Evolutionary conservation across 2,797 vertebrate genomes (phyloP).

Genomic region (Fistularia commersonii): DNA sequence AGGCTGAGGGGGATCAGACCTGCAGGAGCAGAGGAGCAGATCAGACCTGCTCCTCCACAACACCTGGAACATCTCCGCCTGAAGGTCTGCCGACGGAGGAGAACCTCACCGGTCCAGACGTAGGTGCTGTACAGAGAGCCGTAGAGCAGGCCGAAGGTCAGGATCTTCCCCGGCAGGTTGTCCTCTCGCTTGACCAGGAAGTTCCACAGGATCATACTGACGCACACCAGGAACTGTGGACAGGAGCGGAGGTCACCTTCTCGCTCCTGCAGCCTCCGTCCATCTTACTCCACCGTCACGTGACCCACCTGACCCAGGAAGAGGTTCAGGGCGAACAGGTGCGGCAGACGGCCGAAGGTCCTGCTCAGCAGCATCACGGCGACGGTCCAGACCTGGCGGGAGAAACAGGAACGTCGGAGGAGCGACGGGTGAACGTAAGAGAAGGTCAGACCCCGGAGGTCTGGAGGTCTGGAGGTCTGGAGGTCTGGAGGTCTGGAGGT

Average conservation of each 20-base stretch:
- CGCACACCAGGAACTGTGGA: constrained; percentile 84
- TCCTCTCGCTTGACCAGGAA: constrained; percentile 83
- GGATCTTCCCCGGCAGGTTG: constrained; percentile 79
- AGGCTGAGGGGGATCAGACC: constrained; percentile 90
- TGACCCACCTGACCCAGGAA: constrained; percentile 89
- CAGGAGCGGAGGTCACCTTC: too few species aligned
- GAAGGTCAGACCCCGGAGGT: too few species aligned
- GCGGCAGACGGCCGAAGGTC: constrained; percentile 90
- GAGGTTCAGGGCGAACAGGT: constrained; percentile 90
- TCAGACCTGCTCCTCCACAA: too few species aligned
- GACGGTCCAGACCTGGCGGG: constrained; percentile 87
- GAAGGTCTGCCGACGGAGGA: too few species aligned
- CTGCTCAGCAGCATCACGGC: constrained; percentile 88
- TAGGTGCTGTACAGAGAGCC: constrained; percentile 96
- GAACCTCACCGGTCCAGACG: constrained; percentile 94
- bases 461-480: too few species aligned
- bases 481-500: too few species aligned
- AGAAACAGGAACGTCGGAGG: constrained; percentile 5
- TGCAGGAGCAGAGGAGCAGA: too few species aligned
- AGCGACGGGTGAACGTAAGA: too few species aligned
- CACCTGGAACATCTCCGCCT: too few species aligned
- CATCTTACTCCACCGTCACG: too few species aligned
- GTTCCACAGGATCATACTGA: constrained; percentile 94
- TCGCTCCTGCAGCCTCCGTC: too few species aligned
- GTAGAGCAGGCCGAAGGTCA: constrained; percentile 90